Percentiles rank a stretch among this genome's conserved stretches.
Evolutionary conservation across 1,140 invertebrate species (phyloP).

Genomic region (Phenacoccus solenopsis): DNA sequence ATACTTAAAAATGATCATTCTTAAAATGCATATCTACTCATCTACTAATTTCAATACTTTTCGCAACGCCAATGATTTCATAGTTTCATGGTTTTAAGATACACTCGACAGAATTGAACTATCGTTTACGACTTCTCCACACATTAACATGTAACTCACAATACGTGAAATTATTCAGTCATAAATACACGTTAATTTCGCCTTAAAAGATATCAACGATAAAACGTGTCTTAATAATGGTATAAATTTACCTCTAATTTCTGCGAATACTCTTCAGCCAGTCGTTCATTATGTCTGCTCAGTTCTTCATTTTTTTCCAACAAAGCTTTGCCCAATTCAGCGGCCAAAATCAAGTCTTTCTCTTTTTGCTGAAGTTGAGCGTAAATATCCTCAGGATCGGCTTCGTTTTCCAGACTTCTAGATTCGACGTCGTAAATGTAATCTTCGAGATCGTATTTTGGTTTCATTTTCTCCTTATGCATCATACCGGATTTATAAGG

Average conservation of each 20-base stretch:
- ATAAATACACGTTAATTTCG: no score
- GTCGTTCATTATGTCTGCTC: conserved; percentile 67
- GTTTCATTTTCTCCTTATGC: not conserved
- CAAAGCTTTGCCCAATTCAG: conserved; percentile 86
- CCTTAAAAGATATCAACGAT: no score
- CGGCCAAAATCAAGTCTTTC: conserved; percentile 79
- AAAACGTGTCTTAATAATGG: not conserved
- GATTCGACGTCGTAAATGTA: conserved; percentile 43
- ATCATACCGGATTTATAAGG: not conserved
- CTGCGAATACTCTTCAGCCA: conserved; percentile 76
- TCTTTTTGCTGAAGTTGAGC: conserved; percentile 82
- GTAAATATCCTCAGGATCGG: conserved; percentile 51
- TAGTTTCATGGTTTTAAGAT: no score
- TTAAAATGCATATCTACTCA: no score
- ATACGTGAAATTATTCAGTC: no score
- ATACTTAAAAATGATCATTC: no score
- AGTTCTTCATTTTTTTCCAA: conserved; percentile 89
- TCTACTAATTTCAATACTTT: no score
- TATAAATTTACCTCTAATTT: conserved; percentile 72
- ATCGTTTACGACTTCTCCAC: no score
- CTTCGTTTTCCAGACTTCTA: conserved; percentile 31
- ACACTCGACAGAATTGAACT: no score
- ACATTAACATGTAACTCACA: no score
- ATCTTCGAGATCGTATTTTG: conserved; percentile 37
- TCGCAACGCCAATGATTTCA: no score